These are phyloP conservation scores for Pangasianodon hypophthalmus DNA, from an alignment of 2,113 vertebrate species.

Conservation along the genomic window DNA sequence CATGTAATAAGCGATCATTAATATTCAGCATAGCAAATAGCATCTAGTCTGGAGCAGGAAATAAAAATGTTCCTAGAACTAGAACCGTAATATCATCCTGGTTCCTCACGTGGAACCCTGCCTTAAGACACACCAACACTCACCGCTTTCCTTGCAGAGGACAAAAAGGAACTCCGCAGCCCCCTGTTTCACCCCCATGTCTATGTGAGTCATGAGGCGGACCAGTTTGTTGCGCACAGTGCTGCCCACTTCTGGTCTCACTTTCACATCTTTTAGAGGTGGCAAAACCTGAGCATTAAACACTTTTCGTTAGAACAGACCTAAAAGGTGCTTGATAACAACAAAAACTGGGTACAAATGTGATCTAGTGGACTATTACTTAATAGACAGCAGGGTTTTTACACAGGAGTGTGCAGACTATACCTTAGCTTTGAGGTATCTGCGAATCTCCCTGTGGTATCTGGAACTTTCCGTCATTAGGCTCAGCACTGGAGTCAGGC, in stretches of 20 bases:
- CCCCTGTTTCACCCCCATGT: conserved; percentile 94
- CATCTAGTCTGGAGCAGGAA: background rate
- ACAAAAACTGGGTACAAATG: background rate
- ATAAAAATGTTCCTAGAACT: background rate
- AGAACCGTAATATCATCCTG: background rate
- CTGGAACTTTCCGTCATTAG: conserved; percentile 91
- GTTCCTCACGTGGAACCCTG: background rate
- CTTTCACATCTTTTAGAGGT: conserved; percentile 90
- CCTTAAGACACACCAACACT: conserved; percentile 31
- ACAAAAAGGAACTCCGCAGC: conserved; percentile 97
- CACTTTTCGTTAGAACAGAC: background rate
- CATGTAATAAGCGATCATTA: background rate
- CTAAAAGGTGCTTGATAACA: background rate
- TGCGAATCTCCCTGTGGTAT: conserved; percentile 90
- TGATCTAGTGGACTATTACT: background rate
- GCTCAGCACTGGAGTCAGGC: conserved; percentile 94
- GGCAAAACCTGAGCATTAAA: conserved; percentile 83
- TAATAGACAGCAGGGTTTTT: background rate
- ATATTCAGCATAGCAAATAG: background rate
- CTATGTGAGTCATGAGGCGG: conserved; percentile 95
- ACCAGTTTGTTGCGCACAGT: conserved; percentile 94
- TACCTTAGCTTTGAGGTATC: conserved; percentile 96
- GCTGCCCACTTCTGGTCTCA: conserved; percentile 90
- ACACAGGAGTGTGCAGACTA: conserved; percentile 4
- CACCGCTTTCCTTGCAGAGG: conserved; percentile 97